phyloP scores from a whole-genome alignment of 2,888 invertebrate genomes.

The Sesia bembeciformis region DNA sequence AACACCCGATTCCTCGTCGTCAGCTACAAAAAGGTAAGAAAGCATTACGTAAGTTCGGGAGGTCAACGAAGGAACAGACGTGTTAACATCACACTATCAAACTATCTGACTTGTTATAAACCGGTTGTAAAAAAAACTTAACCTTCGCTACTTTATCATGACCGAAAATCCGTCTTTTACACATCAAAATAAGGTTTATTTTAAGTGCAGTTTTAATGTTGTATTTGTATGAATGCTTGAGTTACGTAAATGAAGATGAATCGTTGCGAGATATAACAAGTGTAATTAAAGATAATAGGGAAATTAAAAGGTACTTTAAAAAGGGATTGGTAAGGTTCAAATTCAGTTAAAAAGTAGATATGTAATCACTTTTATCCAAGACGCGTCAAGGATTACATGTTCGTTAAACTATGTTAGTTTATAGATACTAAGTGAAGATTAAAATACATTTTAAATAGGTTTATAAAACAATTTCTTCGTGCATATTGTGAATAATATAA shows the following conservation, averaged over 20 bases:
- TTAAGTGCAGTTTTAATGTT: neutral
- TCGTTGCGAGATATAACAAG: neutral
- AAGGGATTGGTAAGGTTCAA: too few species aligned
- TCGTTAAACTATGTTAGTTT: too few species aligned
- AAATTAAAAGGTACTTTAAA: neutral
- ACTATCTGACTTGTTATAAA: neutral
- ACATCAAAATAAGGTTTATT: neutral
- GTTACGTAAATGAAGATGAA: neutral
- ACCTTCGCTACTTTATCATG: neutral
- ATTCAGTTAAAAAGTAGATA: too few species aligned
- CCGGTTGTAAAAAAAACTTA: neutral
- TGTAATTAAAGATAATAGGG: neutral
- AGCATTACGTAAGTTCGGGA: neutral
- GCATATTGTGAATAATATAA: too few species aligned
- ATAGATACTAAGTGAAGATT: too few species aligned
- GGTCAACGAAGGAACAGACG: neutral
- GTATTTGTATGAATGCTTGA: neutral
- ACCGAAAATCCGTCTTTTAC: neutral
- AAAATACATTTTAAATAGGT: too few species aligned
- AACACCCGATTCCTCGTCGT: too few species aligned
- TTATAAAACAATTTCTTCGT: too few species aligned
- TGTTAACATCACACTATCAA: neutral
- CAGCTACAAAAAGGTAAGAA: neutral
- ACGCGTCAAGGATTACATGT: too few species aligned
- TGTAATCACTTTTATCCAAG: too few species aligned